These are phyloP conservation scores for Lepidostoma basale DNA, from an alignment of 1,140 invertebrate genomes.

Conservation along the genomic window DNA sequence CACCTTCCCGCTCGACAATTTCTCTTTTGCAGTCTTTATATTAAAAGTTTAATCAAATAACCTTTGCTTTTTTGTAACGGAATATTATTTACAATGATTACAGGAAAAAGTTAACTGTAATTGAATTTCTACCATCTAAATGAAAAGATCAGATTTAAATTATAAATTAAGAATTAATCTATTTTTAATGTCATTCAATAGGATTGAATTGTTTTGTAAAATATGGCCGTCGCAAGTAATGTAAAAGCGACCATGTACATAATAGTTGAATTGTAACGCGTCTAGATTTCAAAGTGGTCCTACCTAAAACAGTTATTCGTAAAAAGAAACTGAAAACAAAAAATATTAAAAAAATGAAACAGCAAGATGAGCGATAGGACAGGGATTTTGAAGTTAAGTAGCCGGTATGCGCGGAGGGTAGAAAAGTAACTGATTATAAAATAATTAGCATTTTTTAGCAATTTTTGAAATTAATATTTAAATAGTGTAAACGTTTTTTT, in stretches of 20 bases:
- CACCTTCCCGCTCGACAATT: too few species aligned
- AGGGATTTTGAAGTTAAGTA: not conserved
- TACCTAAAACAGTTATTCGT: not conserved
- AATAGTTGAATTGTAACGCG: not conserved
- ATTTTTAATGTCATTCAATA: not conserved
- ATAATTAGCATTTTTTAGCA: not conserved
- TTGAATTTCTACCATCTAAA: not conserved
- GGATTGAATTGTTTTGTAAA: not conserved
- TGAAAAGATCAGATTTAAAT: not conserved
- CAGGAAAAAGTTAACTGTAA: not conserved
- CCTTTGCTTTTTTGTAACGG: not conserved
- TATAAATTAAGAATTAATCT: not conserved
- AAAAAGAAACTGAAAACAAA: not conserved
- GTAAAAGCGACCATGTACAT: not conserved
- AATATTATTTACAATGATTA: not conserved
- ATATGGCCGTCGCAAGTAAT: not conserved
- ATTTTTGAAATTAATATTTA: not conserved
- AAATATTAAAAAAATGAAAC: not conserved
- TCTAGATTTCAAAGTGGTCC: not conserved
- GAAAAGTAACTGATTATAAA: not conserved
- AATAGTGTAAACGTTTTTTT: too few species aligned
- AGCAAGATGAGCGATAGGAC: not conserved
- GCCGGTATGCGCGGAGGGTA: not conserved
- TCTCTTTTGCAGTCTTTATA: too few species aligned
- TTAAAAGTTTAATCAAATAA: not conserved